A percentile compares a stretch with the other conserved stretches of the same genome.
Evolutionary conservation across 30 jellyfish, hydroid and myxozoan genomes (phyloP).

Genomic region (Turritopsis dohrnii): DNA sequence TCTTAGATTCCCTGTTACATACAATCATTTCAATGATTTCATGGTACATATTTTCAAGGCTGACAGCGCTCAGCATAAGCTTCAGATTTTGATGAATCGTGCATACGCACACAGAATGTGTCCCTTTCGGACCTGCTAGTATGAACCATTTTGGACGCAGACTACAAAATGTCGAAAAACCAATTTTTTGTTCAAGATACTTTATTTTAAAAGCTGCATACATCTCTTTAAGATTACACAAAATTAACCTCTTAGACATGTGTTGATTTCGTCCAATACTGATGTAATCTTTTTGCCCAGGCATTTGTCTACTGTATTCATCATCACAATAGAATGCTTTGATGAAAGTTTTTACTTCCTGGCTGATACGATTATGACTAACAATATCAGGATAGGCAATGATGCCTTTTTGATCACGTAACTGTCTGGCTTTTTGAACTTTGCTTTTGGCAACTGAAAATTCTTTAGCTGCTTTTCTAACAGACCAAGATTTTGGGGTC

Average conservation of each 20-base stretch:
- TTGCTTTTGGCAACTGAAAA: background rate
- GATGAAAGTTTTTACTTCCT: background rate
- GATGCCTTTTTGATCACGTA: conserved; percentile 12
- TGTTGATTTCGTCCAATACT: conserved; percentile 36
- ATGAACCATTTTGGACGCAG: conserved; percentile 69
- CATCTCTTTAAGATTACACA: conserved; percentile 53
- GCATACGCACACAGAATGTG: conserved; percentile 81
- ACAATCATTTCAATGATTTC: conserved; percentile 32
- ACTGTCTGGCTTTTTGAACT: conserved; percentile 8
- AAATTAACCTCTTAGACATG: conserved; percentile 34
- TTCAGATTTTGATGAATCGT: conserved; percentile 42
- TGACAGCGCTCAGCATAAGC: conserved; percentile 20
- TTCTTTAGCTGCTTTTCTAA: conserved; percentile 32
- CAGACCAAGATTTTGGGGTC: conserved; percentile 25
- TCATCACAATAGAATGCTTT: conserved; percentile 46
- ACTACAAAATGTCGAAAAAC: conserved; percentile 52
- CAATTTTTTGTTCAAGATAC: conserved; percentile 38
- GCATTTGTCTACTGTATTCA: conserved; percentile 48
- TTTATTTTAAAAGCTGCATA: conserved; percentile 34
- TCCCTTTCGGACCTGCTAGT: conserved; percentile 45
- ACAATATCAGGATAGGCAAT: conserved; percentile 17
- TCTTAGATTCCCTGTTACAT: conserved; percentile 25
- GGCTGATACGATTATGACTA: background rate
- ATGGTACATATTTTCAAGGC: conserved; percentile 10
- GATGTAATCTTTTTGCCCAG: conserved; percentile 51